Evolutionary conservation across 1,140 invertebrate genomes (phyloP), one percentile per base, ranked within the genome.

Genomic region (Zaprionus vittiger): DNA sequence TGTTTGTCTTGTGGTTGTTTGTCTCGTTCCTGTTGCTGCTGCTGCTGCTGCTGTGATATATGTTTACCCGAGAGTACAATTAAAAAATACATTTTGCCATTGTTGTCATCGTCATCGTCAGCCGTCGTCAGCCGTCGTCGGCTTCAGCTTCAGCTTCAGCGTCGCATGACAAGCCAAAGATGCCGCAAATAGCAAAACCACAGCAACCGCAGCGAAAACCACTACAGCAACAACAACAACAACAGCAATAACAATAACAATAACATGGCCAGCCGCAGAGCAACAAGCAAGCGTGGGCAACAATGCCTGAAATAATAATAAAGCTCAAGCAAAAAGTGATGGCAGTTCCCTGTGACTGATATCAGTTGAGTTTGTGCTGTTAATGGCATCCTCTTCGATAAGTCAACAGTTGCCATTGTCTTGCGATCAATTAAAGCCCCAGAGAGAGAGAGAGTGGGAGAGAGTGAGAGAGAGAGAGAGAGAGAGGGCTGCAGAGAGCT

Each of bases 41-140:
- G 31, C 17, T 49, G 52, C 9, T 77, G 66, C 60, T 77, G 77
- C 73, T 80, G 67, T 87, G 83, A 87, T 87, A 86, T 86, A 83
- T 87, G 84, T 87, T 87, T 87, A 87, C 84, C 83, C 84, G 80
- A 74, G 85, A 89, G 85, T 74, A 89, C 85, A 89, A 89, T 89
- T 89, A 89, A 89, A 89, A 89, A 89, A 89, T 87, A 87, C 72
- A 87, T 87, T 84, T 87, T 75, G 76, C 84, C 54, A 87, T 87
- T 87, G 84, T 87, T 89, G 68, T 76, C 77, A 70, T 73, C 73
- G 83, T 87, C 79, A 66, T 79, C 73, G 67, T 76, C 77, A 65
- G 59, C 61, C 61, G 47, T 60, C 37, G 44, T 72, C 66, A n/a
- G n/a, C 2, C n/a, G n/a, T 44, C 41, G n/a, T 44, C 41, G 6